A percentile compares a stretch with the other conserved stretches of the same genome.
These are phyloP conservation scores for Dasypus novemcinctus DNA, from an alignment of 2,113 vertebrate genomes.

Conservation along the genomic window DNA sequence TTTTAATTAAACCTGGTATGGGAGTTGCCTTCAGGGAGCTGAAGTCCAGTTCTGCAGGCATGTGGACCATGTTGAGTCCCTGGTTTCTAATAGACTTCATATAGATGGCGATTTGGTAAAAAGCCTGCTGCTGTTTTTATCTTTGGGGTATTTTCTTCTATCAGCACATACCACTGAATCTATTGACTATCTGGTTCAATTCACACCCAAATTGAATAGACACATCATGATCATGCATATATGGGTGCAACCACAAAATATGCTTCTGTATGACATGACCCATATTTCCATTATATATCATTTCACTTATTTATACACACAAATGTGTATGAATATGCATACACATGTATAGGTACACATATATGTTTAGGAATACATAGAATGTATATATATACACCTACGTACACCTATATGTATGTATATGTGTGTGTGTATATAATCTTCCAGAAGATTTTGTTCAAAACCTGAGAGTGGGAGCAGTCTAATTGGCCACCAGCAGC, in stretches of 20 bases:
- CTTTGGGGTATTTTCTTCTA: background rate
- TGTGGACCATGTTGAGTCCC: background rate
- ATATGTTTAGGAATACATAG: background rate
- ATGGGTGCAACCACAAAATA: background rate
- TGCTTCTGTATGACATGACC: background rate
- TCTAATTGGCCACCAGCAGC: background rate
- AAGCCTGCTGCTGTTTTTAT: background rate
- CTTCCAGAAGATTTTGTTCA: background rate
- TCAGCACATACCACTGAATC: background rate
- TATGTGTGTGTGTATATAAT: background rate
- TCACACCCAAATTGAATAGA: background rate
- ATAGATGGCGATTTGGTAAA: background rate
- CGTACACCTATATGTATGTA: background rate
- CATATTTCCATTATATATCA: background rate
- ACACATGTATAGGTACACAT: background rate
- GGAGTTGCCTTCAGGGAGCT: background rate
- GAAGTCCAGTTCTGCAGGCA: constrained; percentile 11
- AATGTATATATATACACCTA: background rate
- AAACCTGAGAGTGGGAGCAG: background rate
- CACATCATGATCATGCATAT: background rate
- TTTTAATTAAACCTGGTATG: constrained; percentile 54
- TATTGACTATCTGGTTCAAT: background rate
- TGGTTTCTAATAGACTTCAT: background rate
- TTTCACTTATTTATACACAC: background rate
- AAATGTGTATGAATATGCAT: background rate